Evolutionary conservation across 2,797 vertebrate species (phyloP).

Genomic region (Gymnoscopelus braueri): DNA sequence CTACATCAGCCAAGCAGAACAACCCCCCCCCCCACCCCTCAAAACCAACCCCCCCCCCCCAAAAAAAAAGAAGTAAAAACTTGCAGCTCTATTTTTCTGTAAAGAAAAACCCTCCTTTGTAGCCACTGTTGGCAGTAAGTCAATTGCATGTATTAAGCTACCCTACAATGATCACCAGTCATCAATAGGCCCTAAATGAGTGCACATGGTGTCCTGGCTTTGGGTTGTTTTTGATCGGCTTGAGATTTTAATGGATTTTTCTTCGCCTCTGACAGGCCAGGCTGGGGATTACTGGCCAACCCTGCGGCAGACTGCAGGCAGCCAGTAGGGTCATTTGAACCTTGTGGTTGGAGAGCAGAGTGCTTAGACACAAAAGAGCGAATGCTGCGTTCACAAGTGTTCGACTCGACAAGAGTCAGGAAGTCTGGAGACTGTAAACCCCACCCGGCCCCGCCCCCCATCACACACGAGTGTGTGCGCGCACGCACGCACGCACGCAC

Average conservation of each 20-base stretch:
- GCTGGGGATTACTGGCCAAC: slow-evolving; percentile 57
- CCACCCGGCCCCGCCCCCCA: slow-evolving; percentile 58
- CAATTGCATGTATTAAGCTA: slow-evolving; percentile 81
- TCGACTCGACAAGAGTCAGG: slow-evolving; percentile 86
- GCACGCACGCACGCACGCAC: slow-evolving; percentile 16
- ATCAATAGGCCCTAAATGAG: slow-evolving; percentile 83
- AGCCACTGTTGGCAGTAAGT: slow-evolving; percentile 84
- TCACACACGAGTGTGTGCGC: slow-evolving; percentile 25
- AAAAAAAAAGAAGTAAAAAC: slow-evolving; percentile 47
- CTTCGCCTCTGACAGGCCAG: slow-evolving; percentile 73
- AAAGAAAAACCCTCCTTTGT: slow-evolving; percentile 75
- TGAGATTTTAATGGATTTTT: slow-evolving; percentile 84
- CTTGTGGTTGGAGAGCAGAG: slow-evolving; percentile 87
- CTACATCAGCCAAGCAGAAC: slow-evolving; percentile 51
- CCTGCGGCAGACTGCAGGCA: slow-evolving; percentile 67
- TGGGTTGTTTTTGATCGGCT: slow-evolving; percentile 80
- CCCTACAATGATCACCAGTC: slow-evolving; percentile 73
- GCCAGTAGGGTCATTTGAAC: slow-evolving; percentile 85
- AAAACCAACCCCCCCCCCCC: slow-evolving; percentile 45
- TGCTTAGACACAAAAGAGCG: slow-evolving; percentile 80
- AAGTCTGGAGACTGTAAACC: slow-evolving; percentile 89
- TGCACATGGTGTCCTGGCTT: slow-evolving; percentile 77
- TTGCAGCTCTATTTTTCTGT: slow-evolving; percentile 55
- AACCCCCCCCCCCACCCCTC: slow-evolving; percentile 40
- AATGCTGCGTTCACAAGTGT: slow-evolving; percentile 83